These are phyloP conservation scores for Anabacerthia variegaticeps DNA, from an alignment of 2,797 vertebrate genomes.

Conservation along the genomic window DNA sequence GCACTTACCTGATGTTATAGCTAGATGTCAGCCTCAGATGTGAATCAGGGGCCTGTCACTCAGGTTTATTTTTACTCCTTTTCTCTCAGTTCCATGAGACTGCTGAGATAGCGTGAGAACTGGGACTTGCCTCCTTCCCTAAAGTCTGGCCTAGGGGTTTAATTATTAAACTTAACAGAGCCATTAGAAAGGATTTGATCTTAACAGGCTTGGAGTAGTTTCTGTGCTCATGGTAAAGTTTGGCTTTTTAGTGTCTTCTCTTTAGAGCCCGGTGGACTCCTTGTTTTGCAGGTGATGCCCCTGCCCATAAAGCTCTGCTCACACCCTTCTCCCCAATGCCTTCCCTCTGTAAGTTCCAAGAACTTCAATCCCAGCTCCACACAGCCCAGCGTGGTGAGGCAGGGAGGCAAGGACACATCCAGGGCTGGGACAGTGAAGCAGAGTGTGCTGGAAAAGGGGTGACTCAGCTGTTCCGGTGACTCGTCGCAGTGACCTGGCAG, in stretches of 20 bases:
- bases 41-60: background rate
- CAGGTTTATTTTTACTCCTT: background rate
- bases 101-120: background rate
- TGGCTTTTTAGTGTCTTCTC: background rate
- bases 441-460: background rate
- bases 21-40: slow-evolving; percentile 66
- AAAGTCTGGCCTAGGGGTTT: background rate
- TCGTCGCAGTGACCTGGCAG: background rate
- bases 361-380: background rate
- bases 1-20: slow-evolving; percentile 58
- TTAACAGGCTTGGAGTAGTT: background rate
- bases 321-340: background rate
- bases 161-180: background rate
- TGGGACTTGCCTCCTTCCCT: background rate
- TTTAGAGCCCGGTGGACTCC: background rate
- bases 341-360: background rate
- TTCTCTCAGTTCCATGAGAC: accelerated
- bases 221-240: background rate
- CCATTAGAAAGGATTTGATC: background rate
- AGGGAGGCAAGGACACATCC: background rate
- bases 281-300: background rate
- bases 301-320: background rate
- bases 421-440: background rate
- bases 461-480: background rate
- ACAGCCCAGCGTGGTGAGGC: background rate